These are phyloP conservation scores for Coluber constrictor DNA, from an alignment of 2,797 vertebrate species.

Conservation along the genomic window DNA sequence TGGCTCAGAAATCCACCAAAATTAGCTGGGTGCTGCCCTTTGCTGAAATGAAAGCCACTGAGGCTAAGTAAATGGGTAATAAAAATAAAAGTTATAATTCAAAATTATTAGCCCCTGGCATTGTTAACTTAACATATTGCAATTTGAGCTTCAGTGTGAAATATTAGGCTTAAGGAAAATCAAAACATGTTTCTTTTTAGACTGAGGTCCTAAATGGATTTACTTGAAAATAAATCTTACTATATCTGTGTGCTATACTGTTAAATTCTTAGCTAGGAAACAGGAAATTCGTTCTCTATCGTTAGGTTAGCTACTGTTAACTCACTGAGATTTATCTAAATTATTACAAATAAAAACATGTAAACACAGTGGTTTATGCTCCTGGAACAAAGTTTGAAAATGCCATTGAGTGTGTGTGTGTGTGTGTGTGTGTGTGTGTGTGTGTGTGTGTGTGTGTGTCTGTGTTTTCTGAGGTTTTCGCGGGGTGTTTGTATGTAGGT, in stretches of 20 bases:
- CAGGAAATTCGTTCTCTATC: neutral
- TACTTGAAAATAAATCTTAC: neutral
- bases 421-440: too few relatives aligned
- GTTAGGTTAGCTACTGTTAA: neutral
- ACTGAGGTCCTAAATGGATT: neutral
- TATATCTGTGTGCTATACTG: neutral
- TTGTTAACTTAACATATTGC: slow-evolving; percentile 15
- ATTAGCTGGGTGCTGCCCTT: neutral
- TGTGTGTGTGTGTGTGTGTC: too few relatives aligned
- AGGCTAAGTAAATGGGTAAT: neutral
- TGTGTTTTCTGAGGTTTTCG: too few relatives aligned
- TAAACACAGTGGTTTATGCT: neutral
- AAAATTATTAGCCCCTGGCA: slow-evolving; percentile 20
- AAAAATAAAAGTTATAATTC: neutral
- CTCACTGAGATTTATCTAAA: neutral
- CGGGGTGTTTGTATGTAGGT: too few relatives aligned
- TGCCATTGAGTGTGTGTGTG: neutral
- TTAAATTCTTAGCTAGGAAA: neutral
- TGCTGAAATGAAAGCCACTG: slow-evolving; percentile 10
- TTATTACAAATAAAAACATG: neutral
- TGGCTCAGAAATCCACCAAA: neutral
- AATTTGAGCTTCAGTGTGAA: neutral
- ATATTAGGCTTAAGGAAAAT: slow-evolving; percentile 6
- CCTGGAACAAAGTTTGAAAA: neutral
- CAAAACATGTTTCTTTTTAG: neutral